Percentiles rank a stretch among this genome's conserved stretches.
These are phyloP conservation scores for Laothoe populi DNA, from an alignment of 2,888 invertebrate species.

Conservation along the genomic window DNA sequence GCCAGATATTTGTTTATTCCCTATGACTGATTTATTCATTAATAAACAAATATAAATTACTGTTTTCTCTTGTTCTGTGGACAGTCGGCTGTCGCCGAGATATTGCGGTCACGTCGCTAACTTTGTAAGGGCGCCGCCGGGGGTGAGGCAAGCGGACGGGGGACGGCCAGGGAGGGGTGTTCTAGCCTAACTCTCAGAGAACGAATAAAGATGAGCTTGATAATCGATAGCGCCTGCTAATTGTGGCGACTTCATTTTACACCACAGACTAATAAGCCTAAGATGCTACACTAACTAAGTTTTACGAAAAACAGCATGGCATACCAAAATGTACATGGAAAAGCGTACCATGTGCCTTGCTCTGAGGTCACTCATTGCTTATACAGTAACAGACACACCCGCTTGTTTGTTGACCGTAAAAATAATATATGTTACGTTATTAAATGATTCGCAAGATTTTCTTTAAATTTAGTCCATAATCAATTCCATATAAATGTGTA, in stretches of 20 bases:
- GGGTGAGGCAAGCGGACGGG: constrained; percentile 6
- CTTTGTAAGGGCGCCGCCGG: constrained; percentile 40
- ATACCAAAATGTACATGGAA: too few relatives aligned
- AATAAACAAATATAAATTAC: background rate
- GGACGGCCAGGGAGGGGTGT: background rate
- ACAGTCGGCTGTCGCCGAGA: constrained; percentile 36
- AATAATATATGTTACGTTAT: too few relatives aligned
- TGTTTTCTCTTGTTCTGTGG: constrained; percentile 8
- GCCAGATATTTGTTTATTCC: too few relatives aligned
- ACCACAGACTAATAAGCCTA: background rate
- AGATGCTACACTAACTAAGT: background rate
- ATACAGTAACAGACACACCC: too few relatives aligned
- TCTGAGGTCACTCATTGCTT: too few relatives aligned
- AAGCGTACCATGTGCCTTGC: too few relatives aligned
- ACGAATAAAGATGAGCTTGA: constrained; percentile 41
- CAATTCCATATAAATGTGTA: too few relatives aligned
- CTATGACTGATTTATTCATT: too few relatives aligned
- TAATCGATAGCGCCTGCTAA: constrained; percentile 35
- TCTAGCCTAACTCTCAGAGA: constrained; percentile 18
- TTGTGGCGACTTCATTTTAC: constrained; percentile 10
- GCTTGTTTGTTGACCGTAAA: too few relatives aligned
- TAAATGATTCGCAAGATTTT: too few relatives aligned
- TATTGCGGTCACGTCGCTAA: constrained; percentile 56
- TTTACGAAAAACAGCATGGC: too few relatives aligned
- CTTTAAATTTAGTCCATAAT: too few relatives aligned